Percentiles rank a stretch among this genome's conserved stretches.
Evolutionary conservation across 1,140 invertebrate species (phyloP).

Genomic region (Neelides sp.): DNA sequence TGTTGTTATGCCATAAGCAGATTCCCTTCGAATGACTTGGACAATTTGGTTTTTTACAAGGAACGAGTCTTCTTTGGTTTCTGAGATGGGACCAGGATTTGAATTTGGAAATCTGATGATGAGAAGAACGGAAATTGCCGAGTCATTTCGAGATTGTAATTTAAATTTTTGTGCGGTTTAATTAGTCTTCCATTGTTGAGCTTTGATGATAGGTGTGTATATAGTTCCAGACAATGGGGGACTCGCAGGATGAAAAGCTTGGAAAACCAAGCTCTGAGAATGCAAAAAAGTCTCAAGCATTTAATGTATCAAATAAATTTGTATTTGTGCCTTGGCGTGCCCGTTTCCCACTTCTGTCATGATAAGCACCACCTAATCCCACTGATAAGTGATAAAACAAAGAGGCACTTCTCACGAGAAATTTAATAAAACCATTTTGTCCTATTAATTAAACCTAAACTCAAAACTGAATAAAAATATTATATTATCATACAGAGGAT

Average conservation of each 20-base stretch:
- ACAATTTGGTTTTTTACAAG: not conserved
- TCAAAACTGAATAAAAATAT: no score
- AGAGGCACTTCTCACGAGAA: no score
- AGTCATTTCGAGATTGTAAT: slow-evolving; percentile 17
- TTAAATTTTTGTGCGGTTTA: slow-evolving; percentile 19
- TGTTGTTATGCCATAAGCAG: not conserved
- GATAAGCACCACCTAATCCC: not conserved
- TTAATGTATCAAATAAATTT: not conserved
- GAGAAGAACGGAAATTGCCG: slow-evolving; percentile 12
- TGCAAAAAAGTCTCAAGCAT: not conserved
- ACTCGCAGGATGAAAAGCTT: slow-evolving; percentile 4
- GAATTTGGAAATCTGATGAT: no score
- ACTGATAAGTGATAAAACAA: no score
- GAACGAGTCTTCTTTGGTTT: slow-evolving; percentile 12
- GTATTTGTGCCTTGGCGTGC: not conserved
- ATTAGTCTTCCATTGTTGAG: slow-evolving; percentile 14
- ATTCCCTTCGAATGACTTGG: not conserved
- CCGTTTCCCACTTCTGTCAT: not conserved
- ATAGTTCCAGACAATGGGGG: not conserved
- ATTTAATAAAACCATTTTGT: no score
- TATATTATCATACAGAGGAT: no score
- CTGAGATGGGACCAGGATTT: no score
- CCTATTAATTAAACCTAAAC: no score
- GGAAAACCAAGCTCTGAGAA: not conserved
- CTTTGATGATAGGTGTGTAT: not conserved